phyloP scores from a whole-genome alignment of 2,797 vertebrate species.

The Propithecus perrieri region DNA sequence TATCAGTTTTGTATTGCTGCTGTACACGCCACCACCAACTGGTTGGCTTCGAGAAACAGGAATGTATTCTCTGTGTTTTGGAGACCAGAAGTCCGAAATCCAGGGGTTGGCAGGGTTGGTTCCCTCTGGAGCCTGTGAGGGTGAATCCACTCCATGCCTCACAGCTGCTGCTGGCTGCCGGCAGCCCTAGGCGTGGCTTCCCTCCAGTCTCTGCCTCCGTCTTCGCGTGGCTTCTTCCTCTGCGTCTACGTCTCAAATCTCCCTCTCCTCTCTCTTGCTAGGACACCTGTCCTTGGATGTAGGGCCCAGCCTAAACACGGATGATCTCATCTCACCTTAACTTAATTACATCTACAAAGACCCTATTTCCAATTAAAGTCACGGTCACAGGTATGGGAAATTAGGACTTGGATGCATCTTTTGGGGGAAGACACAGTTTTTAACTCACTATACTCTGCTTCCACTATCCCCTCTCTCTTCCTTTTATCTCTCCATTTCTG shows the following conservation, averaged over 20 bases:
- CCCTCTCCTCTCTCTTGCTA: background rate
- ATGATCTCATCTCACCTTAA: background rate
- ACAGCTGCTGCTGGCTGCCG: background rate
- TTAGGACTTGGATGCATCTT: background rate
- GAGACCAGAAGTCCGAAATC: background rate
- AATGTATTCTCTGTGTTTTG: background rate
- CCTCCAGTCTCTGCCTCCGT: background rate
- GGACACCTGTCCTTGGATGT: background rate
- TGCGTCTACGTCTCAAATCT: background rate
- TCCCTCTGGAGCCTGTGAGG: background rate
- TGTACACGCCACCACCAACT: background rate
- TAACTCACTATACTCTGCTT: background rate
- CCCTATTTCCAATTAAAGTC: background rate
- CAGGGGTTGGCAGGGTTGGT: no score
- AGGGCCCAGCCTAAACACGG: background rate
- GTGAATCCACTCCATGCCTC: no score
- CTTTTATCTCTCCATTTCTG: background rate
- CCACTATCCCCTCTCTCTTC: background rate
- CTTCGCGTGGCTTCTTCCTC: background rate
- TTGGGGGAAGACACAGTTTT: no score
- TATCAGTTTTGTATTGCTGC: background rate
- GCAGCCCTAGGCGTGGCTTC: background rate
- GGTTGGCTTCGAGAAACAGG: background rate
- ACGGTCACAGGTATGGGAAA: no score
- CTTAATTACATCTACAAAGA: background rate